phyloP scores from a whole-genome alignment of 2,797 vertebrate genomes.

The Darevskia mixta region DNA sequence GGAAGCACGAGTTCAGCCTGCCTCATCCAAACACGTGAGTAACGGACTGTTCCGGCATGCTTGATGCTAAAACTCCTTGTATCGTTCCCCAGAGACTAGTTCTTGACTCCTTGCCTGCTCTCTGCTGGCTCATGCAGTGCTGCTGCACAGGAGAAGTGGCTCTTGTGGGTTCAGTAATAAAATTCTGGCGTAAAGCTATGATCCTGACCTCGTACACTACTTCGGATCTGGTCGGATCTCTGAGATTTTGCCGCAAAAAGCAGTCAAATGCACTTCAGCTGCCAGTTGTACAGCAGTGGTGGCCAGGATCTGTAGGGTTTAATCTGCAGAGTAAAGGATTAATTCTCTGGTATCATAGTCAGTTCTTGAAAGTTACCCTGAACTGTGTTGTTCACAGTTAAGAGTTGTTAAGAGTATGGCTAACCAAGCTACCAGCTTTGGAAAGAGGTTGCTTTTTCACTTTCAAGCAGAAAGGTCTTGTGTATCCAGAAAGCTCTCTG shows the following conservation, averaged over 20 bases:
- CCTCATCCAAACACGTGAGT: conserved; percentile 93
- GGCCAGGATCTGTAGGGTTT: conserved; percentile 27
- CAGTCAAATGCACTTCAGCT: neutral
- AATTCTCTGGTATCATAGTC: conserved; percentile 4
- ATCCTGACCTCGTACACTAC: neutral
- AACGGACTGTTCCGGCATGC: conserved; percentile 36
- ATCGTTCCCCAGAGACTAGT: conserved; percentile 20
- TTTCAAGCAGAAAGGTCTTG: neutral
- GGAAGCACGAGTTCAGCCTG: conserved; percentile 93
- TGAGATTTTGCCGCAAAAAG: neutral
- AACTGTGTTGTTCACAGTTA: conserved; percentile 18
- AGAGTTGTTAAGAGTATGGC: conserved; percentile 47
- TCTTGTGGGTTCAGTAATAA: neutral
- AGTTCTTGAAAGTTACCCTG: conserved; percentile 3
- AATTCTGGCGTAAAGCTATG: neutral
- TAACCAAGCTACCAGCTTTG: conserved; percentile 21
- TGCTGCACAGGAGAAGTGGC: neutral
- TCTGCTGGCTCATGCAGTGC: conserved; percentile 23
- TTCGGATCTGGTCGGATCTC: neutral
- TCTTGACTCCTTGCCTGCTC: conserved; percentile 25
- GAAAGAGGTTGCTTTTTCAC: neutral
- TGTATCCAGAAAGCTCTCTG: neutral
- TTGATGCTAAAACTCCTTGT: conserved; percentile 57
- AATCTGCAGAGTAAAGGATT: conserved; percentile 43
- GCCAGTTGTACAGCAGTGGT: conserved; percentile 25